These are phyloP conservation scores for Acrocephalus arundinaceus DNA, from an alignment of 2,113 vertebrate species.

Conservation along the genomic window DNA sequence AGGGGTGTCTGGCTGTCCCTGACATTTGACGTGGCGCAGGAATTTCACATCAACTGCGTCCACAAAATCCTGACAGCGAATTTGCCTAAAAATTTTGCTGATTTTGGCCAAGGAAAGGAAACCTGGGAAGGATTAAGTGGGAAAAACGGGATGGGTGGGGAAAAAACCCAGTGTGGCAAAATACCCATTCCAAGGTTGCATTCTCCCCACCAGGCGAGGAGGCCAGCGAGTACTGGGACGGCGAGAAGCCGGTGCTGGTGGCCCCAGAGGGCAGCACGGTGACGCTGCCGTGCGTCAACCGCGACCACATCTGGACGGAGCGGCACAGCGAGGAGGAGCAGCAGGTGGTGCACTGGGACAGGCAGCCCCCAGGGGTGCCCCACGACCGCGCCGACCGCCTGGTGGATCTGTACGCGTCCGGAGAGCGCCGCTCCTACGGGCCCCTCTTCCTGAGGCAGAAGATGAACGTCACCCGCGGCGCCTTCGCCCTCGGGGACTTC, in stretches of 20 bases:
- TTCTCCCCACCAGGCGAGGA: neutral
- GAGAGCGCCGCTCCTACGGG: slow-evolving; percentile 88
- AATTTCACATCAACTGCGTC: rapidly evolving
- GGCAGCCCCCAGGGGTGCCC: slow-evolving; percentile 83
- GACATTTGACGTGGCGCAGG: too few species aligned
- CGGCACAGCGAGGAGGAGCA: slow-evolving; percentile 88
- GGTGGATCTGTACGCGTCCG: slow-evolving; percentile 91
- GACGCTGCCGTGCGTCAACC: slow-evolving; percentile 85
- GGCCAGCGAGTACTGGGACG: slow-evolving; percentile 81
- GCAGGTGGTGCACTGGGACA: slow-evolving; percentile 96
- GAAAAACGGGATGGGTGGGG: rapidly evolving
- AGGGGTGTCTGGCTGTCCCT: neutral
- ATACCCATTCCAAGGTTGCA: rapidly evolving
- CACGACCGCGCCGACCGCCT: slow-evolving; percentile 91
- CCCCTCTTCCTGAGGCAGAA: slow-evolving; percentile 83
- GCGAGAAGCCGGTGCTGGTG: slow-evolving; percentile 86
- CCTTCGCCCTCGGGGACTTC: slow-evolving; percentile 89
- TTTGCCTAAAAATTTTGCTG: rapidly evolving
- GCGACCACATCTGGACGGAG: slow-evolving; percentile 86
- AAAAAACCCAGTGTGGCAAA: too few species aligned
- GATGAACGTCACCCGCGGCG: slow-evolving; percentile 82
- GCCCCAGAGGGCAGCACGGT: slow-evolving; percentile 77
- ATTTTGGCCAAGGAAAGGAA: neutral
- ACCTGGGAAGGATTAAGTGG: rapidly evolving
- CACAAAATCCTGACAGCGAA: rapidly evolving